phyloP scores from a whole-genome alignment of 2,888 invertebrate species.

The Muscina levida region DNA sequence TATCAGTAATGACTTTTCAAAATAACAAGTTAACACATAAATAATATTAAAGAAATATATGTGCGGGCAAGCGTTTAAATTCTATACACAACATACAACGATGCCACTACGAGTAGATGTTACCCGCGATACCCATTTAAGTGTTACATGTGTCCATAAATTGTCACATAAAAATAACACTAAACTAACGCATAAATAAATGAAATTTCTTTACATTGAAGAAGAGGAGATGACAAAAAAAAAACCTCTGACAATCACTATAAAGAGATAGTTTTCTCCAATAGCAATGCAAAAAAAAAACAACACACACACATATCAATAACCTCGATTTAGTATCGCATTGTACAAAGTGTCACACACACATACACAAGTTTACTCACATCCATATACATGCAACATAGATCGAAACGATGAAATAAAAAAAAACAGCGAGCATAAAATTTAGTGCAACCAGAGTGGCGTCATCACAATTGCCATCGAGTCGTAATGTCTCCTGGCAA shows the following conservation, averaged over 20 bases:
- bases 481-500: conserved; percentile 18
- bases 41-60: too few species aligned
- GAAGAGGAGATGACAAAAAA: neutral
- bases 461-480: conserved; percentile 47
- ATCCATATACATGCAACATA: conserved; percentile 16
- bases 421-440: conserved; percentile 41
- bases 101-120: too few species aligned
- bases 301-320: conserved; percentile 53
- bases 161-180: conserved; percentile 48
- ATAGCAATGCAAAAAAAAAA: too few species aligned
- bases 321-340: conserved; percentile 41
- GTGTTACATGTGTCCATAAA: conserved; percentile 47
- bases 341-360: neutral
- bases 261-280: conserved; percentile 3
- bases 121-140: too few species aligned
- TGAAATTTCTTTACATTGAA: conserved; percentile 24
- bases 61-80: too few species aligned
- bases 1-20: too few species aligned
- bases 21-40: too few species aligned
- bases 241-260: conserved; percentile 1
- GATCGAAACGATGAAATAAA: neutral
- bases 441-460: conserved; percentile 56
- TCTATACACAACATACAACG: too few species aligned
- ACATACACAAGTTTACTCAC: conserved; percentile 9
- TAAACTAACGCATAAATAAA: conserved; percentile 23